Percentiles rank a stretch among this genome's conserved stretches.
These are phyloP conservation scores for Protobothrops flavoviridis DNA, from an alignment of 2,113 vertebrate genomes.

Conservation along the genomic window DNA sequence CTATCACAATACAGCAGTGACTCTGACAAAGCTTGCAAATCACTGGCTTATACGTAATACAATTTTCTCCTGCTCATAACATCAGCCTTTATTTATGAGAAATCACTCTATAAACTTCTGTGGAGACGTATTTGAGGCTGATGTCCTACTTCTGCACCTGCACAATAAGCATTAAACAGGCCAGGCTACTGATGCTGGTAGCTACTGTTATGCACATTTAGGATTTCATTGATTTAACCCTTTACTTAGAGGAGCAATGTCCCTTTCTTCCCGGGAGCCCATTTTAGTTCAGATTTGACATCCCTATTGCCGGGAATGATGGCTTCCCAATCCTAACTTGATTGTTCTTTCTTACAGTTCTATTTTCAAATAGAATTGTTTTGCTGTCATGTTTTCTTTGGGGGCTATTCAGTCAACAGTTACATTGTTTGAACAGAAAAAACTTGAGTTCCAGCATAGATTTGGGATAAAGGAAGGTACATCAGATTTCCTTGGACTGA, in stretches of 20 bases:
- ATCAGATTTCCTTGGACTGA: background rate
- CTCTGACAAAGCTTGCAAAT: background rate
- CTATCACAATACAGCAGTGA: background rate
- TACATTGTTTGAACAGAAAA: background rate
- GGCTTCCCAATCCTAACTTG: background rate
- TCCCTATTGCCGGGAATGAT: background rate
- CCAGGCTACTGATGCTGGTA: background rate
- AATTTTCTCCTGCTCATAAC: background rate
- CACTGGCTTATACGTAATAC: background rate
- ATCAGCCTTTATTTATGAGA: background rate
- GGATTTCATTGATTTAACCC: background rate
- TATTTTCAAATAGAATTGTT: background rate
- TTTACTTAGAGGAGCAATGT: background rate
- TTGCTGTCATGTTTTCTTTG: background rate
- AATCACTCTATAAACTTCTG: background rate
- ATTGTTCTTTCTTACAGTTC: background rate
- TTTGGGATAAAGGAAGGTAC: background rate
- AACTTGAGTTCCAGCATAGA: background rate
- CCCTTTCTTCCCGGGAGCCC: background rate
- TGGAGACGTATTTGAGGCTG: background rate
- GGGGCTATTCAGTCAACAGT: background rate
- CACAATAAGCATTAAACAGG: background rate
- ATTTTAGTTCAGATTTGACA: background rate
- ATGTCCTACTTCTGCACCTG: background rate
- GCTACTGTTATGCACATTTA: background rate